These are phyloP conservation scores for Drosophila paracracens DNA, from an alignment of 2,888 invertebrate species.

Conservation along the genomic window DNA sequence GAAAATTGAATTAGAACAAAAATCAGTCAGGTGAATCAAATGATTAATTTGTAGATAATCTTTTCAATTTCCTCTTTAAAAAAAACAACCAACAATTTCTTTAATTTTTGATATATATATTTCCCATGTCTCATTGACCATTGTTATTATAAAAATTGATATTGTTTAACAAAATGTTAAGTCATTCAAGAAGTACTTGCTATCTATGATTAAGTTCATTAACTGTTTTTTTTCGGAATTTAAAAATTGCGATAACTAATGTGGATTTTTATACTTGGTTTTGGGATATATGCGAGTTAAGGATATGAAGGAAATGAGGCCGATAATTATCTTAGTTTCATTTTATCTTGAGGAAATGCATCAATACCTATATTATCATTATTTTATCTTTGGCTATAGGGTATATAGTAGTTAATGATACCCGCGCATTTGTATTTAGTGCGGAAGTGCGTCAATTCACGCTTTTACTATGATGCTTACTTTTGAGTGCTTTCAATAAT, in stretches of 20 bases:
- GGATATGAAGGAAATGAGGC: neutral
- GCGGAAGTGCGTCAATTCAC: conserved; percentile 16
- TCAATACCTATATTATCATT: neutral
- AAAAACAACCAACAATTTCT: neutral
- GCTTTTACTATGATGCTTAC: neutral
- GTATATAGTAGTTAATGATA: neutral
- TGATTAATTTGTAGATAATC: neutral
- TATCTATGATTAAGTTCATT: neutral
- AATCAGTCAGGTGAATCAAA: neutral
- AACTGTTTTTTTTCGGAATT: neutral
- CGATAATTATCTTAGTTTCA: neutral
- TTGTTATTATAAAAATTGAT: neutral
- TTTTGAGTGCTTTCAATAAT: conserved; percentile 2
- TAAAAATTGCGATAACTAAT: neutral
- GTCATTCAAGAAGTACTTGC: neutral
- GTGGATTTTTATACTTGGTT: neutral
- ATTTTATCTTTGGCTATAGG: neutral
- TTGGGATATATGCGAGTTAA: neutral
- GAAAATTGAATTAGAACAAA: no score
- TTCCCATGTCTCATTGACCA: neutral
- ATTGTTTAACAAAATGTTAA: neutral
- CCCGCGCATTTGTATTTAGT: neutral
- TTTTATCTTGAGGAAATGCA: neutral
- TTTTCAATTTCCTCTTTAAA: neutral
- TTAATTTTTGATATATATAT: neutral